Evolutionary conservation across 2,888 invertebrate species (phyloP), one percentile per base, ranked within the genome.

Genomic region (Pseudolycoriella hygida): DNA sequence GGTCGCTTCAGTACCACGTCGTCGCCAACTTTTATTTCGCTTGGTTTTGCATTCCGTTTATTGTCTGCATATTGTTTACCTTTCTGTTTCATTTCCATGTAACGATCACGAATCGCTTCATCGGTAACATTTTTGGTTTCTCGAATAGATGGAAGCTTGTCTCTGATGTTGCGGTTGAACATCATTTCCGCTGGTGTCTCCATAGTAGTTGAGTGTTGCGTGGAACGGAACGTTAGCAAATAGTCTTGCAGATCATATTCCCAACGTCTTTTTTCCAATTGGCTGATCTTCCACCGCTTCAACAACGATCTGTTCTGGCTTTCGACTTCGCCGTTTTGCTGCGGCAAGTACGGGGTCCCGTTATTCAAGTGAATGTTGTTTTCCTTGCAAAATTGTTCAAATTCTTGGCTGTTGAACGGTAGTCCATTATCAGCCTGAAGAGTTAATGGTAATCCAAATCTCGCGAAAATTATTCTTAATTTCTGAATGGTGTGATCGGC

Each of bases 161-260:
- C 50, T 11, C 52, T 32, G 31, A 53, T 53, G 3, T 47, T 50
- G 42, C 51, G 19, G n/a, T 40, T 42, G 43, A 54, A 53, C 11
- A 56, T 37, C 20, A 54, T 31, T 49, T 56, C 49, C 2, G 54
- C 46, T 40, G 55, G 55, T 5, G 53, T 45, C 48, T 50, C 52
- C 6, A 50, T 50, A 18, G 57, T 57, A 20, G 51, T 49, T n/a
- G 54, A 48, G 46, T 57, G 56, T 15, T 54, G 54, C 30, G 57
- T 52, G 25, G 52, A 43, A n/a, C 17, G 40, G 43, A 51, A 53
- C 34, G 47, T 44, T n/a, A 51, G 41, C 12, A 53, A 39, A 43
- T 50, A 53, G 8, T 40, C 44, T n/a, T 38, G 40, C 11, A 50
- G 43, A 14, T 51, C 47, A 6, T 44, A 43, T 44, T 47, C 46